Percentiles rank a stretch among this genome's conserved stretches.
Evolutionary conservation across 2,113 vertebrate species (phyloP).

Genomic region (cat (Felis catus)): F.catus_Fca126_mat1.0 CM031419.1:134989501-134990000

Average conservation of each 20-base stretch:
- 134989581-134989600: neutral
- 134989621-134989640: neutral
- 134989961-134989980: neutral
- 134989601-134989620: neutral
- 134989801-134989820: neutral
- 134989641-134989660: no score
- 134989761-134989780: neutral
- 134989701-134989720: neutral
- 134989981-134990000: neutral
- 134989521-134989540: neutral
- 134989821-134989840: neutral
- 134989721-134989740: neutral
- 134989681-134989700: neutral
- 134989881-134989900: neutral
- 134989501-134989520: slow-evolving; percentile 1
- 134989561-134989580: neutral
- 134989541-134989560: neutral
- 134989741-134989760: neutral
- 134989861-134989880: neutral
- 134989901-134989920: fast-evolving
- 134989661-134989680: neutral
- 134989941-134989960: neutral
- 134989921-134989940: neutral
- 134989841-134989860: neutral
- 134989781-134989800: neutral